A percentile compares a stretch with the other conserved stretches of the same genome.
These are phyloP conservation scores for Phalacrocorax pelagicus DNA, from an alignment of 2,113 vertebrate species.

Conservation along the genomic window DNA sequence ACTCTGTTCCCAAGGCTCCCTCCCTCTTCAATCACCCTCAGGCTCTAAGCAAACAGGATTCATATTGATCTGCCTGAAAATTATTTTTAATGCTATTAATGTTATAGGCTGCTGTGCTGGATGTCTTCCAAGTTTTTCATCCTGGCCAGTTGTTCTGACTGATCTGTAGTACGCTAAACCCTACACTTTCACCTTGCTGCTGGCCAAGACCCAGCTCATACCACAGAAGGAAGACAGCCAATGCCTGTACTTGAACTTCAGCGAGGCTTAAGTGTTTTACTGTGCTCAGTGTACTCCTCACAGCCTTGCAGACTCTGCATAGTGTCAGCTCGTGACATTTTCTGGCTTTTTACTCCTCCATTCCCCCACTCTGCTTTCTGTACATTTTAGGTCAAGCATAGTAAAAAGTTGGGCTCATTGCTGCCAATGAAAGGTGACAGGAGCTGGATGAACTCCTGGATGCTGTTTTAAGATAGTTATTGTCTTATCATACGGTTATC, in stretches of 20 bases:
- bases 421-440: background rate
- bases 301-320: background rate
- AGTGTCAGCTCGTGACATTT: background rate
- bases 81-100: slow-evolving; percentile 35
- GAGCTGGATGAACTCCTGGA: background rate
- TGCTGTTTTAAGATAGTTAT: background rate
- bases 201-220: background rate
- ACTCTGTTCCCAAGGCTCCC: background rate
- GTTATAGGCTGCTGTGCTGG: background rate
- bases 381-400: background rate
- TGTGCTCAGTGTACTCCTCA: background rate
- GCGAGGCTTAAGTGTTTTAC: background rate
- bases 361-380: background rate
- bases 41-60: slow-evolving; percentile 3
- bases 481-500: background rate
- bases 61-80: slow-evolving; percentile 24
- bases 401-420: background rate
- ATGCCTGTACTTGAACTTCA: background rate
- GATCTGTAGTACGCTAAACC: background rate
- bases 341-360: background rate
- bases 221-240: background rate
- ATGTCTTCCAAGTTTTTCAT: background rate
- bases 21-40: background rate
- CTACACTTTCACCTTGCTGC: background rate
- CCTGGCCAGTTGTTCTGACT: background rate